Base-by-base conservation (phyloP, 2,113 vertebrate species). In the Platichthys stellatus region DNA sequence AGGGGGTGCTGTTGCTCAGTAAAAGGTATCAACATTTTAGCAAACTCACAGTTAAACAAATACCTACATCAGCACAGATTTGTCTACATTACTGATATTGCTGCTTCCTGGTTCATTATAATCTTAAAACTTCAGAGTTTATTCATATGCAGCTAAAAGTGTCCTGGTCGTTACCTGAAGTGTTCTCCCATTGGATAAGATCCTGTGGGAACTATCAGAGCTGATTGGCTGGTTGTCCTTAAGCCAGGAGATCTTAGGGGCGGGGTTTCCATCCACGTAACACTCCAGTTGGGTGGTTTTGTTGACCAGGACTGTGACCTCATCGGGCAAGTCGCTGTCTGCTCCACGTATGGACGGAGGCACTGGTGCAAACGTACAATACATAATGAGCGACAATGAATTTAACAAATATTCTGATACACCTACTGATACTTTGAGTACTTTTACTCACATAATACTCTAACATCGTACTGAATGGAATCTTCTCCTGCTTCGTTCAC, bases 401-500 rank as follows among this genome's bases (percentile, higher is more conserved):
- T 51, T 8, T 45, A 14, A 38, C 51, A 1, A 54, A 21, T 21
- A 54, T 2, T n/a, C 3, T 4, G 15, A 20, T 21, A 21, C 3
- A 69, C 9, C 69, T 57, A 57, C 1, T 58, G 69, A 20, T 15
- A 47, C 28, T 76, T 60, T 43, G 40, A 43, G 47, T 18, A 51
- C 15, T 51, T 51, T 15, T 18, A 51, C 47, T 51, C 47, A 51
- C 47, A 51, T 76, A 98, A 93, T 1, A 99, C 95, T 60, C 83
- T 94, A n/a, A 99, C 79, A 0, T 97, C 89, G 18, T 99, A 99
- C 56, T 96, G 96, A 76, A 99, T 95, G 45, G 97, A 98, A 88
- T 98, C 97, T 83, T 99, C 95, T 73, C 98, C 98, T 0, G 97
- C 98, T 81, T 99, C 98, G 0, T 99, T 99, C 43, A 96, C 92